These are phyloP conservation scores for Clistopyga incitator DNA, from an alignment of 2,888 invertebrate genomes.

Conservation along the genomic window DNA sequence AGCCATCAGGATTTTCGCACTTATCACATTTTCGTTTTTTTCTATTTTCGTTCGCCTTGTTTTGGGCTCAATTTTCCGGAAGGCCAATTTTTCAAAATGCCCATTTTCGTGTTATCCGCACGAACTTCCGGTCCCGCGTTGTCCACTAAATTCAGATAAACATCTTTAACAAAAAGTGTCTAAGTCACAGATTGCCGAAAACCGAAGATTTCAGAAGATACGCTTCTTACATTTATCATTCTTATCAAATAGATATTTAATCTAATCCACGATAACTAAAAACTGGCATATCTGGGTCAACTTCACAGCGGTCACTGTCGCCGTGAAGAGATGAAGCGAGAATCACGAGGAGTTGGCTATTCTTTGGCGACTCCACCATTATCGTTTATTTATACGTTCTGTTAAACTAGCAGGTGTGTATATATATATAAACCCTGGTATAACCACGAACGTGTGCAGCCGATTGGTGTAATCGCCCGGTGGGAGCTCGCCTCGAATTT, in stretches of 20 bases:
- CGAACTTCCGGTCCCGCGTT: no score
- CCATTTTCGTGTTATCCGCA: no score
- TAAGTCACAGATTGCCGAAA: background rate
- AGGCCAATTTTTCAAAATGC: no score
- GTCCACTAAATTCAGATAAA: background rate
- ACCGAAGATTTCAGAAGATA: no score
- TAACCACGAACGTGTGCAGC: background rate
- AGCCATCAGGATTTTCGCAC: no score
- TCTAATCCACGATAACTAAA: constrained; percentile 37
- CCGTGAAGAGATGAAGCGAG: background rate
- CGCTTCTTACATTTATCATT: background rate
- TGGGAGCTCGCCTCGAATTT: constrained; percentile 57
- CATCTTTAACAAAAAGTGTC: background rate
- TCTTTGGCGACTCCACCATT: constrained; percentile 15
- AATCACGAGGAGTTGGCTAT: constrained; percentile 9
- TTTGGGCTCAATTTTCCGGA: no score
- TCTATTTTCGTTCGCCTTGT: no score
- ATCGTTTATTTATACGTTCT: constrained; percentile 52
- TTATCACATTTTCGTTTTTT: no score
- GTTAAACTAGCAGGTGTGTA: constrained; percentile 30
- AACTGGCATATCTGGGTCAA: background rate
- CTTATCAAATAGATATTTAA: constrained; percentile 13
- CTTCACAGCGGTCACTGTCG: background rate
- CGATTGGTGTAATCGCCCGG: constrained; percentile 41
- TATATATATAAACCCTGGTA: constrained; percentile 28